Evolutionary conservation across 2,113 vertebrate genomes (phyloP), one percentile per base, ranked within the genome.

Genomic region (Pseudorectes ferrugineus): DNA sequence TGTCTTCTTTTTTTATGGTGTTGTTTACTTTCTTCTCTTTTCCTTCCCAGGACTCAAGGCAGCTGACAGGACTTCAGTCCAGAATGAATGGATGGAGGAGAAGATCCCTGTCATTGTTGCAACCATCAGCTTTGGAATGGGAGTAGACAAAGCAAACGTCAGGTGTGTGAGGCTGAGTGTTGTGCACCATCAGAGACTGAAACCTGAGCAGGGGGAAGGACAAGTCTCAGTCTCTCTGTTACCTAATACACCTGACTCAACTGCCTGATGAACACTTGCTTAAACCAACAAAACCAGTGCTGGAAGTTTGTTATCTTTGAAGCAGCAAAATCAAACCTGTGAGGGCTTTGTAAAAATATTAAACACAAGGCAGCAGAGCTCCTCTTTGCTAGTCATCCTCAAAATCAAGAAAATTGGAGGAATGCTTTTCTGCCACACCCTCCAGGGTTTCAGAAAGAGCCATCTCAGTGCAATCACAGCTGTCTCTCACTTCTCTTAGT

Each of bases 101-200:
- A 99, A 98, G 81, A 98, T 99, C 63, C 97, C 98, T 62, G 98
- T 99, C 16, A 99, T 99, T 89, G 99, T 99, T 48, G 99, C 99
- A 71, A 99, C 99, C 57, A 99, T 99, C 96, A 99, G 99, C 96
- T 99, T 99, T 92, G 99, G 99, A 45, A 99, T 99, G 99, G 99
- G 99, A 71, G 98, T 99, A 66, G 99, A 99, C 98, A 99, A 99
- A 96, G 98, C 99, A 43, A 99, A 99, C 0, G 99, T 99, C 96
- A 99, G 99, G 99, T 99, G 59, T 97, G 97, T 84, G 68, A 59
- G 55, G 38, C 85, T 77, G 52, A 48, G 45, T 24, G 12, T 80
- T 71, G 49, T 40, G 68, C 13, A 43, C 68, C 12, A 80, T 42
- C 26, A 31, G 58, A 76, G 42, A 11, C 63, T 91, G 91, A 93